These are phyloP conservation scores for Equus quagga DNA, from an alignment of 2,113 vertebrate species.

Conservation along the genomic window DNA sequence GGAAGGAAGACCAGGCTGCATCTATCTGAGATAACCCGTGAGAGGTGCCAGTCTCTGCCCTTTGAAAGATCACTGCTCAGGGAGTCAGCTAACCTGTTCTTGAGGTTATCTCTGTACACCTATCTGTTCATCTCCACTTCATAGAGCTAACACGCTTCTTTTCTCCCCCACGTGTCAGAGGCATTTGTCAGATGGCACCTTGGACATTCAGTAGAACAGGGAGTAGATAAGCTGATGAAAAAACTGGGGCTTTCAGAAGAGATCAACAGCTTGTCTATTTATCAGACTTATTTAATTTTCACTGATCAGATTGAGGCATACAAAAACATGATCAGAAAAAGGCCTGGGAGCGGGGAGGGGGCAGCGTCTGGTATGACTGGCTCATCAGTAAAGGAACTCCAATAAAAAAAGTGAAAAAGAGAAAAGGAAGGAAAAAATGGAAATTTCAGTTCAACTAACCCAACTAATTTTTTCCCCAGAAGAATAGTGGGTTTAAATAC, in stretches of 20 bases:
- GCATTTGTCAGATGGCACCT: not conserved
- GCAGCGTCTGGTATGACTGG: not conserved
- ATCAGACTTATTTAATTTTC: not conserved
- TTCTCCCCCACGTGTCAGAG: not conserved
- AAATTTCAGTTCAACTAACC: not conserved
- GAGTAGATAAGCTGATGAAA: not conserved
- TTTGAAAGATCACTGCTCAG: not conserved
- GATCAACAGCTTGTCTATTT: not conserved
- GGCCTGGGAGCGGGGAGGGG: not conserved
- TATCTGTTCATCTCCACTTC: not conserved
- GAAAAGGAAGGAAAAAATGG: not conserved
- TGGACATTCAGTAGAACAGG: not conserved
- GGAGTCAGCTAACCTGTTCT: not conserved
- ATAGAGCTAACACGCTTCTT: not conserved
- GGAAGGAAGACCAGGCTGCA: not conserved
- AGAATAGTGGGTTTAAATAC: not conserved
- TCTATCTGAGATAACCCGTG: not conserved
- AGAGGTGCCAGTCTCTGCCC: not conserved
- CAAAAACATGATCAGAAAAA: slow-evolving; percentile 1
- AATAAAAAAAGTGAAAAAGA: not conserved
- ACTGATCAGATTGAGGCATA: not conserved
- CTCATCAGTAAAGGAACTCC: not conserved
- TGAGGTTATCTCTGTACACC: not conserved
- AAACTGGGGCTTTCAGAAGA: slow-evolving; percentile 19
- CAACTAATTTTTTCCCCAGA: not conserved